Base-by-base conservation (phyloP, 2,797 vertebrate genomes). In the Bryconaethiops microstoma region DNA sequence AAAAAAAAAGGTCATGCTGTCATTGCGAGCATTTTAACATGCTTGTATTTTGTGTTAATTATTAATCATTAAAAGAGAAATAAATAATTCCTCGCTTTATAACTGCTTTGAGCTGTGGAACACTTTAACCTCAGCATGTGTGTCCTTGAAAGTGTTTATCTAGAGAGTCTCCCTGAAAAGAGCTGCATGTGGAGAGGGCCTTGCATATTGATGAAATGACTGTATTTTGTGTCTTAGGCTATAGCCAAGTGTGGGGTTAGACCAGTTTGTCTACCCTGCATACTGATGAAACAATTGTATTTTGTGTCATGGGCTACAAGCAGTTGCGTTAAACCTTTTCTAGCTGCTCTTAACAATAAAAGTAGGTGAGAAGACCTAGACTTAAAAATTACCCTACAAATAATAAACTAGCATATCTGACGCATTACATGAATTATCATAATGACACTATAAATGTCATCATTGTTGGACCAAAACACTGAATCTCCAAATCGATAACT, bases 141-240 rank as follows among this genome's bases (percentile, higher is more conserved):
- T 13, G 67, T 69, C 67, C 39, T 68, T 68, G 65, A 68, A 68
- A 68, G 40, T 68, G 65, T 68, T 68, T 48, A 68, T 68, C 62
- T 64, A 29, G 14, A 39, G 35, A 39, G 62, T n/a, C 39, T 42
- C 39, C 21, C 67, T 48, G 42, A 69, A 48, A 42, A 50, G 39
- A 40, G 29, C 63, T 65, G 63, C 63, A 42, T 40, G 63, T 65
- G 35, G 29, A 50, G 12, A 69, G 13, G 5, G n/a, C 42, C n/a
- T 50, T 69, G 42, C 42, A 69, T 69, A 50, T 21, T 50, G 40
- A 69, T 69, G 42, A 50, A 69, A 69, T 16, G 42, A 10, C 67
- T 48, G 4, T 45, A 42, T 45, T 39, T 0, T 23, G n/a, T 21
- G 40, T 48, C 10, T 68, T n/a, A 68, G 7, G 65, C 2, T 25